A percentile compares a stretch with the other conserved stretches of the same genome.
phyloP scores from a whole-genome alignment of 92 coral and sea anemone species.

The Epizoanthus ramosus region DNA sequence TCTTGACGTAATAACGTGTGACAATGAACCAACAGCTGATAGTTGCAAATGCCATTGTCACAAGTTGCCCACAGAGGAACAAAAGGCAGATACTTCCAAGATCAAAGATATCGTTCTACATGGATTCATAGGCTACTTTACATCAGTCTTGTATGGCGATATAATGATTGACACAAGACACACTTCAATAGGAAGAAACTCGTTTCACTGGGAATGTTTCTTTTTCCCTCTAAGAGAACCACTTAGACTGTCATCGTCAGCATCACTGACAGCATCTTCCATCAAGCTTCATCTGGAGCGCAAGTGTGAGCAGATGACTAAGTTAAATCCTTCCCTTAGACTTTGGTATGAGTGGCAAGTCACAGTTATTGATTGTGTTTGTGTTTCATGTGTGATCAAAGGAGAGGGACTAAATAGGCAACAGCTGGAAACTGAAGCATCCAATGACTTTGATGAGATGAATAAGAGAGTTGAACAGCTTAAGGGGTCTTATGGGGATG shows the following conservation, averaged over 20 bases:
- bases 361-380: conserved; percentile 11
- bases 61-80: not conserved
- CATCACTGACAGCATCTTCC: not conserved
- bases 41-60: conserved; percentile 13
- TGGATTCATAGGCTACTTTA: conserved; percentile 60
- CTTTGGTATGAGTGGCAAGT: conserved; percentile 38
- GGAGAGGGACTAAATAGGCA: not conserved
- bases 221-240: conserved; percentile 57
- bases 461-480: not conserved
- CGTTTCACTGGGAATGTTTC: conserved; percentile 63
- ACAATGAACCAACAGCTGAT: not conserved
- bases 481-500: not conserved
- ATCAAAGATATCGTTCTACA: conserved; percentile 27
- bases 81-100: not conserved
- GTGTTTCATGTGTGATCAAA: not conserved
- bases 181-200: conserved; percentile 41
- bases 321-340: not conserved
- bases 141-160: conserved; percentile 48
- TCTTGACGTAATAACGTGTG: not conserved
- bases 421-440: not conserved
- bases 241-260: not conserved
- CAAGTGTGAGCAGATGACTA: conserved; percentile 11
- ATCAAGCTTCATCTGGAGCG: conserved; percentile 18
- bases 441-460: not conserved
- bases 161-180: conserved; percentile 61